Conservation (phyloP, 2,797 vertebrate species). For the Buceros bicornis region DNA sequence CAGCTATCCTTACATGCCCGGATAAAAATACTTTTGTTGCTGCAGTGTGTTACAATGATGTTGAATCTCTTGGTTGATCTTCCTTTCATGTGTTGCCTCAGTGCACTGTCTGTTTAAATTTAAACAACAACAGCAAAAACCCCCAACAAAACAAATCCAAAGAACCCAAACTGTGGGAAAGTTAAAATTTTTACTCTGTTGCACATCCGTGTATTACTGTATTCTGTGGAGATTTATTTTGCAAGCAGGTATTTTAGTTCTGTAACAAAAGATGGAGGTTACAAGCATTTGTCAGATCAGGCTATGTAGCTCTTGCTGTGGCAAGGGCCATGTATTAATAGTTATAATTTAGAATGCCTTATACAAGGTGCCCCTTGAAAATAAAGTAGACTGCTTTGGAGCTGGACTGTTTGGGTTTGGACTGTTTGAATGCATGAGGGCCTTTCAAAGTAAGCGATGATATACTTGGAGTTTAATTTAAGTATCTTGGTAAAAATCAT, state of each 20-base stretch:
- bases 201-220: not conserved
- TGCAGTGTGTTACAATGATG: constrained; percentile 5
- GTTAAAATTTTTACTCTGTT: not conserved
- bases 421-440: not conserved
- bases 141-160: not conserved
- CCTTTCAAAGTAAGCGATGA: not conserved
- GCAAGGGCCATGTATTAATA: not conserved
- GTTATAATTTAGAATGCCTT: not conserved
- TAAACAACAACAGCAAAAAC: not conserved
- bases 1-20: not conserved
- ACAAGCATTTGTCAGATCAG: not conserved
- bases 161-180: not conserved
- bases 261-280: not conserved
- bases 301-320: not conserved
- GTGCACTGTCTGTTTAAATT: constrained; percentile 21
- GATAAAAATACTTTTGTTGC: constrained; percentile 46
- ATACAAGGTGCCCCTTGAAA: not conserved
- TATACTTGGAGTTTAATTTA: not conserved
- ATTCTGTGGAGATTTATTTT: not conserved
- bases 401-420: not conserved
- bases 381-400: not conserved
- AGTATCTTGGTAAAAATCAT: constrained; percentile 14
- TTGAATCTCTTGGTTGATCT: constrained; percentile 13
- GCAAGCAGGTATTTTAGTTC: not conserved
- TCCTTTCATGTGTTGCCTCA: constrained; percentile 7